Percentiles rank a stretch among this genome's conserved stretches.
phyloP scores from a whole-genome alignment of 2,888 invertebrate genomes.

The Biston stratarius region DNA sequence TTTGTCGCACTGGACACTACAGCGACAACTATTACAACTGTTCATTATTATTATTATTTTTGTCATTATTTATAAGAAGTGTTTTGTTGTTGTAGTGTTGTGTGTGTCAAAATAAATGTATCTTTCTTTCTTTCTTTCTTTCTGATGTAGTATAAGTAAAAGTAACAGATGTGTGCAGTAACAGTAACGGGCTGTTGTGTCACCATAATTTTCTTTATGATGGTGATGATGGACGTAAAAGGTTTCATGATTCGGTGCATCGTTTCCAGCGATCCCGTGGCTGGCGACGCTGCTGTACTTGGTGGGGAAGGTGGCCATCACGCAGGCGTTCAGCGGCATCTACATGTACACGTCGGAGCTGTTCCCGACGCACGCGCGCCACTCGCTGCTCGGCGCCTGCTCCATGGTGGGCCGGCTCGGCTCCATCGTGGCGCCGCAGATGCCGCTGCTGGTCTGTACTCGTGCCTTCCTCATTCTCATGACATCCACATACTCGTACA shows the following conservation, averaged over 20 bases:
- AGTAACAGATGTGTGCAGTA: too few species aligned
- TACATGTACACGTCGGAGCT: constrained; percentile 91
- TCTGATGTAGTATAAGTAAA: too few species aligned
- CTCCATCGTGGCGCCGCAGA: constrained; percentile 91
- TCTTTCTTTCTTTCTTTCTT: too few species aligned
- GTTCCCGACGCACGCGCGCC: constrained; percentile 90
- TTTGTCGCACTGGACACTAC: too few species aligned
- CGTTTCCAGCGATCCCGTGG: constrained; percentile 67
- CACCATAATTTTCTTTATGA: too few species aligned
- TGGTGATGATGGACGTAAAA: neutral
- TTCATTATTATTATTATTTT: too few species aligned
- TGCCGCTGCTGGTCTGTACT: constrained; percentile 86
- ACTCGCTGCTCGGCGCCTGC: constrained; percentile 89
- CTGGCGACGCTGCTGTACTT: constrained; percentile 82
- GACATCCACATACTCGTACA: too few species aligned
- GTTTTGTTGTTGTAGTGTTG: too few species aligned
- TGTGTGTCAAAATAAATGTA: too few species aligned
- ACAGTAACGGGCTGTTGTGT: too few species aligned
- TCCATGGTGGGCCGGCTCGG: constrained; percentile 92
- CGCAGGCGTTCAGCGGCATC: constrained; percentile 89
- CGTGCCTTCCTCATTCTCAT: neutral
- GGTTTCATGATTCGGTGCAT: neutral
- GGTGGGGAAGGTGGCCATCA: constrained; percentile 89
- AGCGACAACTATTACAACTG: too few species aligned
- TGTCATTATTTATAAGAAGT: too few species aligned